phyloP scores from a whole-genome alignment of 2,888 invertebrate genomes.

The Escarpia spicata region DNA sequence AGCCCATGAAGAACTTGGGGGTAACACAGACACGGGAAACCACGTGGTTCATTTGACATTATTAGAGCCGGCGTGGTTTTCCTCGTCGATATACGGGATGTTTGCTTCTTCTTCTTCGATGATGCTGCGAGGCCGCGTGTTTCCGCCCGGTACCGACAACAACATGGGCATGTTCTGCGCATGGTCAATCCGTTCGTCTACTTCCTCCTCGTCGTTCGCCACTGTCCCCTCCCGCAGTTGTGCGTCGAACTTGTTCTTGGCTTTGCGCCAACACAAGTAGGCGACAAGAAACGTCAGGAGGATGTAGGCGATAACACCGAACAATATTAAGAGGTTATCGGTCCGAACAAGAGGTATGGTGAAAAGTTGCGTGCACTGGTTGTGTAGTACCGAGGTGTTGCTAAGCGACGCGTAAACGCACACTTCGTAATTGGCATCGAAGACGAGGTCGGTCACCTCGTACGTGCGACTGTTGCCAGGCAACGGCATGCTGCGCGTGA shows the following conservation, averaged over 20 bases:
- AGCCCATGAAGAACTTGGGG: not conserved
- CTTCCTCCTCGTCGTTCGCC: not conserved
- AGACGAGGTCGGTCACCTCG: not conserved
- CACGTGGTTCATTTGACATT: not conserved
- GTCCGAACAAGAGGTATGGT: not conserved
- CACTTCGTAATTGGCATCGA: not conserved
- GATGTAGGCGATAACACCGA: not conserved
- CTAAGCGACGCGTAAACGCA: constrained; percentile 4
- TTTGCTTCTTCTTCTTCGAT: not conserved
- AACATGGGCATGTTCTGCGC: constrained; percentile 1
- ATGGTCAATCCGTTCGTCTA: not conserved
- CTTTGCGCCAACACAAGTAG: not conserved
- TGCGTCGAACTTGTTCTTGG: not conserved
- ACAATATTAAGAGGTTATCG: constrained; percentile 2
- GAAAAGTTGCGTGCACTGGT: not conserved
- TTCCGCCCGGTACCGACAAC: not conserved
- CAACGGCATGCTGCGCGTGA: constrained; percentile 6
- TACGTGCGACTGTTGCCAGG: constrained; percentile 13
- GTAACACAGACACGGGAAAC: not conserved
- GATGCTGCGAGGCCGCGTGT: not conserved
- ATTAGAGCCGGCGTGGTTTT: not conserved
- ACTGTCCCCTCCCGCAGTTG: not conserved
- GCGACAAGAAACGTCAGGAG: not conserved
- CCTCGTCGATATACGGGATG: constrained; percentile 16
- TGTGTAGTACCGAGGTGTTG: not conserved